Base-by-base conservation (phyloP, 2,888 invertebrate species). In the Disparrhopalites patrizii region DNA sequence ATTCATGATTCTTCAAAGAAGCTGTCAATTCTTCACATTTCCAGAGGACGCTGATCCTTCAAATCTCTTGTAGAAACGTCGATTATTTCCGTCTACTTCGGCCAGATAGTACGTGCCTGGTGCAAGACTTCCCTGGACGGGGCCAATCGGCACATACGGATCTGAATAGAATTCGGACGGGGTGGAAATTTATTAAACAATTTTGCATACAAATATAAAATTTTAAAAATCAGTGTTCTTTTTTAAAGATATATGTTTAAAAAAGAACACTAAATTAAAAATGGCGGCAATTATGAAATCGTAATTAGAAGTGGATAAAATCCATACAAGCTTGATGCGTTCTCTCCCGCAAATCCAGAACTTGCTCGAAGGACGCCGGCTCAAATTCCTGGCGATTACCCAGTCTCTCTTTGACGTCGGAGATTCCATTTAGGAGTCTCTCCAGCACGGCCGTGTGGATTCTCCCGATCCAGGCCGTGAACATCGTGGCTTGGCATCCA, bases 401-500 rank as follows among this genome's bases (percentile, higher is more conserved):
- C 58, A 97, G 81, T 71, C 87, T 80, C 0, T 82, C 79, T 66
- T 85, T 84, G 18, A 92, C 83, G 74, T 89, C 85, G 67, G 84
- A 82, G 13, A 96, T 80, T 71, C 87, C 86, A 3, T 81, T 80
- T 2, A 89, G 81, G 51, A 96, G 80, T 77, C 83, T 84, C 56
- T 83, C 80, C 68, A 96, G 82, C 58, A 84, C 80, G 0, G 79
- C 79, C 2, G 73, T 77, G 18, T 77, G 81, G 56, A 82, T 81
- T 62, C 81, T 79, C 75, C 90, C 83, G 47, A 94, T 85, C 57
- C 86, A 86, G 57, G 96, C 82, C 0, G 95, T 94, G 79, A 89
- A 97, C 89, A 97, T 90, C 1, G 93, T 90, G 0, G 96, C 90
- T 31, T 96, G 94, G n/a, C 95, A 81, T 0, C 99, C 99, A 0